Percentiles rank a stretch among this genome's conserved stretches.
phyloP scores from a whole-genome alignment of 2,888 invertebrate genomes.

The Mystacides longicornis region DNA sequence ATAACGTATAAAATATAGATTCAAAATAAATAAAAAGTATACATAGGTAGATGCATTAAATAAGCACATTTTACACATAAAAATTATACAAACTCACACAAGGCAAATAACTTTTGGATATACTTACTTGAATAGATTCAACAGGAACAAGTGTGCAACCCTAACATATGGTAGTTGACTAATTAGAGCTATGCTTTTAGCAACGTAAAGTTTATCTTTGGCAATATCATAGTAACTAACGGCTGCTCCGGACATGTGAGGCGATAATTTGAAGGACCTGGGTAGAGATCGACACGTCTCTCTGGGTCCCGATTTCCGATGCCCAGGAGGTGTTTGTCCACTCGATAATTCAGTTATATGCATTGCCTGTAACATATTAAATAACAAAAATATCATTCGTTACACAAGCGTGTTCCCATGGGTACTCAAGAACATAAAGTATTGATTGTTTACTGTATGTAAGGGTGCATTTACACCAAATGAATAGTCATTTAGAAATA shows the following conservation, averaged over 20 bases:
- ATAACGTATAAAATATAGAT: too few species aligned
- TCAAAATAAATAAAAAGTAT: too few species aligned
- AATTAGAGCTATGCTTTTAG: conserved; percentile 90
- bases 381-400: background rate
- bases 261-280: conserved; percentile 79
- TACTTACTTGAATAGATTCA: conserved; percentile 74
- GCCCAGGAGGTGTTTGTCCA: conserved; percentile 60
- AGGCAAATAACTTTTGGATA: too few species aligned
- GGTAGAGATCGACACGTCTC: conserved; percentile 82
- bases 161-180: conserved; percentile 87
- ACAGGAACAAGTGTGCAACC: conserved; percentile 78
- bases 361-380: conserved; percentile 60
- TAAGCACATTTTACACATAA: too few species aligned
- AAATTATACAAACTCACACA: too few species aligned
- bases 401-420: background rate
- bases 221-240: conserved; percentile 85
- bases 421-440: too few species aligned
- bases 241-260: conserved; percentile 67
- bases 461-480: background rate
- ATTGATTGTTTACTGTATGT: background rate
- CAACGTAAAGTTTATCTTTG: conserved; percentile 91
- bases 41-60: too few species aligned
- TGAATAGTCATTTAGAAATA: background rate
- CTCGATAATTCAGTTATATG: conserved; percentile 84
- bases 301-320: conserved; percentile 50